Evolutionary conservation across 2,888 invertebrate genomes (phyloP).

Genomic region (Chaetogeoica ovagalla): DNA sequence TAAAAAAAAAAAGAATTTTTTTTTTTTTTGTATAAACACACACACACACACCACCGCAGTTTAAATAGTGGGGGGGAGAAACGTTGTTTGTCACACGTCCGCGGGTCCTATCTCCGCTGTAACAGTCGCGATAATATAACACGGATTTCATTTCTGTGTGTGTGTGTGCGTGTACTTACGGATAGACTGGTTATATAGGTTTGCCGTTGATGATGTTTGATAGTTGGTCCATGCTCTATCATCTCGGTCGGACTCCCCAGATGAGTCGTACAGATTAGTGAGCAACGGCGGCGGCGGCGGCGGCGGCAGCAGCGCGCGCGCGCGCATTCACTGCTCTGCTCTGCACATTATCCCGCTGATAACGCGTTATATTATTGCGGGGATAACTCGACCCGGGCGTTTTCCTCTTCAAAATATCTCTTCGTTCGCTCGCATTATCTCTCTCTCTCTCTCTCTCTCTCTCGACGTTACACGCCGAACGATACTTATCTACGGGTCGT

Average conservation of each 20-base stretch:
- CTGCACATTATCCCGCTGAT: constrained; percentile 43
- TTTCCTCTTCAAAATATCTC: constrained; percentile 47
- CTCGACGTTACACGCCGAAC: constrained; percentile 9
- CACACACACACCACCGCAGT: no score
- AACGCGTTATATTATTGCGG: constrained; percentile 23
- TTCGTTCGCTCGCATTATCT: neutral
- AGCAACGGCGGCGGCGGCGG: no score
- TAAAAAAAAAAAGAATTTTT: no score
- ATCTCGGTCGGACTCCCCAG: constrained; percentile 51
- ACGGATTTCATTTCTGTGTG: neutral
- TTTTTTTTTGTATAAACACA: no score
- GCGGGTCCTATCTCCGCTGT: constrained; percentile 27
- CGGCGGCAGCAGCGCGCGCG: constrained; percentile 1
- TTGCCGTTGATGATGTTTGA: constrained; percentile 51
- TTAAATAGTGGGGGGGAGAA: neutral
- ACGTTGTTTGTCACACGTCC: constrained; percentile 36
- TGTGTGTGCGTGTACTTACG: constrained; percentile 15
- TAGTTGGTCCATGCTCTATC: constrained; percentile 52
- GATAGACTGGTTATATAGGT: constrained; percentile 43
- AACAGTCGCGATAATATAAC: constrained; percentile 25
- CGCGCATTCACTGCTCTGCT: constrained; percentile 36
- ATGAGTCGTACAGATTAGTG: constrained; percentile 49
- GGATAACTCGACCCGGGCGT: constrained; percentile 41
- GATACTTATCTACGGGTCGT: constrained; percentile 44
- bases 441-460: no score